Conservation (phyloP, 1,140 invertebrate species). For the Amphibalanus amphitrite region DNA sequence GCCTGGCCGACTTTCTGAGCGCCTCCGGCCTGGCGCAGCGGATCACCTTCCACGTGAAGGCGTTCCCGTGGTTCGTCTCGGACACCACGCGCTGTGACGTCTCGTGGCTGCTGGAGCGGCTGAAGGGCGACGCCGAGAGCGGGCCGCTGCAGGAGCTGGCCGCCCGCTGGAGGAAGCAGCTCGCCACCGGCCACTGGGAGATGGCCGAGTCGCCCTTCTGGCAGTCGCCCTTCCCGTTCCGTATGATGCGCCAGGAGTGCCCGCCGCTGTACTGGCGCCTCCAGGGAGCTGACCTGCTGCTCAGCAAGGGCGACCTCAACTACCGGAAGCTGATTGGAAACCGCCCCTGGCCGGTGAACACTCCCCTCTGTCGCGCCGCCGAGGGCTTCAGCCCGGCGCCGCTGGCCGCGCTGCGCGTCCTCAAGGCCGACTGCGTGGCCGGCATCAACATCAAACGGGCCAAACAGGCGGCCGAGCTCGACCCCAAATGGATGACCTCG, state of each 20-base stretch:
- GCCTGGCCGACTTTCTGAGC: constrained; percentile 62
- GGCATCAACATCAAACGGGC: too few relatives aligned
- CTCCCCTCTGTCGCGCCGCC: constrained; percentile 48
- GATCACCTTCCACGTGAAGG: constrained; percentile 72
- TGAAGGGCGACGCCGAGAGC: constrained; percentile 86
- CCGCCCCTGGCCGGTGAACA: constrained; percentile 55
- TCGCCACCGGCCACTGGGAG: constrained; percentile 29
- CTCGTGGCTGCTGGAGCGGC: constrained; percentile 67
- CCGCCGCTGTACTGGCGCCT: constrained; percentile 53
- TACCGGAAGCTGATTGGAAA: constrained; percentile 88
- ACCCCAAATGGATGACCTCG: not conserved
- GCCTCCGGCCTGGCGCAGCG: constrained; percentile 43
- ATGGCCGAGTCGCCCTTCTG: constrained; percentile 52
- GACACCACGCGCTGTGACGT: constrained; percentile 68
- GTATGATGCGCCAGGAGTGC: constrained; percentile 50
- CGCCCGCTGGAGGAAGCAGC: constrained; percentile 34
- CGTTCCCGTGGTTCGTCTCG: constrained; percentile 91
- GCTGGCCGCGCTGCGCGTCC: constrained; percentile 61
- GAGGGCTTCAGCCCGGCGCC: constrained; percentile 66
- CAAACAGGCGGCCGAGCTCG: constrained; percentile 37
- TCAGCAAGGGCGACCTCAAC: constrained; percentile 95
- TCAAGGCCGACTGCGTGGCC: constrained; percentile 79
- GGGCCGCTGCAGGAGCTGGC: constrained; percentile 46
- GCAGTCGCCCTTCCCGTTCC: constrained; percentile 66
- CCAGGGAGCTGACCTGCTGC: constrained; percentile 44